Conservation (phyloP, 2,888 invertebrate species). For the Dioctria rufipes region DNA sequence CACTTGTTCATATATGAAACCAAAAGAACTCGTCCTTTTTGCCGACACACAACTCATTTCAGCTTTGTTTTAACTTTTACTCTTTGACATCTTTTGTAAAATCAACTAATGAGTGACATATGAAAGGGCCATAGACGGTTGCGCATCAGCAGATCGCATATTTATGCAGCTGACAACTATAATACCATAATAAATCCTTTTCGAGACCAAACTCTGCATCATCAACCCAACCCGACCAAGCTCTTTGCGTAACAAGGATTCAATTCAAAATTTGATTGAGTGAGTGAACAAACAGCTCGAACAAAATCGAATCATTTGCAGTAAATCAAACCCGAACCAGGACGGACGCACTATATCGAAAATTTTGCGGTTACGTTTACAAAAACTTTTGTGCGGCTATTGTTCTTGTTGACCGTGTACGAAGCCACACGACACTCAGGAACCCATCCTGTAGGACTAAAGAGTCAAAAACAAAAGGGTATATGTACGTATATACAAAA, state of each 20-base stretch:
- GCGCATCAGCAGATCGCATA: slow-evolving; percentile 35
- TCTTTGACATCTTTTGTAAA: slow-evolving; percentile 52
- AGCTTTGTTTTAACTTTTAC: slow-evolving; percentile 41
- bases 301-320: slow-evolving; percentile 54
- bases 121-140: slow-evolving; percentile 45
- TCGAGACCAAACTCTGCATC: not conserved
- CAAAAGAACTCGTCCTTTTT: slow-evolving; percentile 8
- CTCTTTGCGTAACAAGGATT: slow-evolving; percentile 18
- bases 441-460: not conserved
- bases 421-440: slow-evolving; percentile 17
- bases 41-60: not conserved
- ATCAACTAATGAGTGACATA: slow-evolving; percentile 55
- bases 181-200: not conserved
- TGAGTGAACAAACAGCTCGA: not conserved
- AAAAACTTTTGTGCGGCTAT: slow-evolving; percentile 14
- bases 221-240: too few species aligned
- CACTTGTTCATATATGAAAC: not conserved
- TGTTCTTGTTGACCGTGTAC: slow-evolving; percentile 42
- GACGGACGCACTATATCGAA: not conserved
- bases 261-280: not conserved
- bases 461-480: not conserved
- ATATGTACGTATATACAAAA: not conserved
- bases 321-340: slow-evolving; percentile 49
- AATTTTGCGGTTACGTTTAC: not conserved
- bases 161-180: slow-evolving; percentile 43